phyloP scores from a whole-genome alignment of 2,113 vertebrate genomes.

The Ramphastos sulfuratus region DNA sequence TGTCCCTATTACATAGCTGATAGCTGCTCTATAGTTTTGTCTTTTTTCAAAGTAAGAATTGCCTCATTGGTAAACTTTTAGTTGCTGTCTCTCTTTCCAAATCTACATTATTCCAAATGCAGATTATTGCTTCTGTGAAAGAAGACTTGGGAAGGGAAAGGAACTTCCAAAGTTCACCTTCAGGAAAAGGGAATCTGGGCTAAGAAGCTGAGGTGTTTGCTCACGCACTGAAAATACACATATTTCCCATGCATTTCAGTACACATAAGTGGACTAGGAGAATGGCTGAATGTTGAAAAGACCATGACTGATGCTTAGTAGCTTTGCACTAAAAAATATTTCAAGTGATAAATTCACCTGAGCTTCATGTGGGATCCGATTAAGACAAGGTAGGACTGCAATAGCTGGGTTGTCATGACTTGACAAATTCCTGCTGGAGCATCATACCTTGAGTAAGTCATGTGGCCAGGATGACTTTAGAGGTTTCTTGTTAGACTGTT shows the following conservation, averaged over 20 bases:
- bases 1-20: neutral
- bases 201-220: neutral
- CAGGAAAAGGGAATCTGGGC: neutral
- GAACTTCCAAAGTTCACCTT: neutral
- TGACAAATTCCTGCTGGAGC: neutral
- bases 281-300: neutral
- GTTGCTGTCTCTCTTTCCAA: neutral
- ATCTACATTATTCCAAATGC: neutral
- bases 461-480: neutral
- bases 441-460: accelerated
- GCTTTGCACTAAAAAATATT: neutral
- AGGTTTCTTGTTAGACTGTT: neutral
- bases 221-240: neutral
- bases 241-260: neutral
- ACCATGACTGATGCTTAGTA: neutral
- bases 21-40: neutral
- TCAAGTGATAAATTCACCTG: neutral
- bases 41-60: neutral
- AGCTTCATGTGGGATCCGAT: neutral
- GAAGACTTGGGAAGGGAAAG: neutral
- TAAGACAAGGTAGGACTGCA: neutral
- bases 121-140: neutral
- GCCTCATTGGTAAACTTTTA: neutral
- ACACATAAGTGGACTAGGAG: neutral
- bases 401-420: neutral